phyloP scores from a whole-genome alignment of 2,113 vertebrate species.

The Vicugna pacos region DNA sequence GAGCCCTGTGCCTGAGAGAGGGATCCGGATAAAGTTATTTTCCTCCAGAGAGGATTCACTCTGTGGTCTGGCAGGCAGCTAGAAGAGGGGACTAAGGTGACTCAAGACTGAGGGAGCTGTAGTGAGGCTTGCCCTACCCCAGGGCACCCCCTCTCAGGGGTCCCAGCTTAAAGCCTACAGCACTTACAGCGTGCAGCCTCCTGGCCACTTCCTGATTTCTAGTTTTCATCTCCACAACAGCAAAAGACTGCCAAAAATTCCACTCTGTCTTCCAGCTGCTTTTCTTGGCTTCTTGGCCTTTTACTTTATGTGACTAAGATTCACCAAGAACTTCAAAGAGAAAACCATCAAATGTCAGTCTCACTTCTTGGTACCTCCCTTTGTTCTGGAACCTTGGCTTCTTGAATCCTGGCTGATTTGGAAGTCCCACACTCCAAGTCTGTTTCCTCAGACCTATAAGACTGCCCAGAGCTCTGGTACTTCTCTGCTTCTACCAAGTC shows the following conservation, averaged over 20 bases:
- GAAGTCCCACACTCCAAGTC: not conserved
- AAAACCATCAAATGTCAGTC: not conserved
- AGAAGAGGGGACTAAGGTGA: not conserved
- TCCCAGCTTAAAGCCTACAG: not conserved
- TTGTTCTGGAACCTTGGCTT: not conserved
- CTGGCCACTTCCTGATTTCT: not conserved
- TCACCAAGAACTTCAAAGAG: conserved; percentile 18
- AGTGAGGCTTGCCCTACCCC: not conserved
- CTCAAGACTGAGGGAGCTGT: not conserved
- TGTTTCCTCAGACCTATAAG: not conserved
- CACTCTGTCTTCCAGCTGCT: not conserved
- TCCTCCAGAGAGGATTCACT: not conserved
- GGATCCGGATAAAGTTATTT: not conserved
- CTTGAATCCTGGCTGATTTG: not conserved
- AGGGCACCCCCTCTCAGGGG: not conserved
- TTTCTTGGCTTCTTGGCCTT: not conserved
- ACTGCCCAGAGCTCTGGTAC: not conserved
- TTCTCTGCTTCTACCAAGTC: not conserved
- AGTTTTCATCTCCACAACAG: not conserved
- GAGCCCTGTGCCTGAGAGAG: not conserved
- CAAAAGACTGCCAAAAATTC: not conserved
- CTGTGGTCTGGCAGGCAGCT: not conserved
- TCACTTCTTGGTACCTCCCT: not conserved
- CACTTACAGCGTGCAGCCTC: not conserved
- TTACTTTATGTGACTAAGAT: not conserved